A percentile compares a stretch with the other conserved stretches of the same genome.
Evolutionary conservation across 2,113 vertebrate species (phyloP).

Genomic region (Macrotus californicus): DNA sequence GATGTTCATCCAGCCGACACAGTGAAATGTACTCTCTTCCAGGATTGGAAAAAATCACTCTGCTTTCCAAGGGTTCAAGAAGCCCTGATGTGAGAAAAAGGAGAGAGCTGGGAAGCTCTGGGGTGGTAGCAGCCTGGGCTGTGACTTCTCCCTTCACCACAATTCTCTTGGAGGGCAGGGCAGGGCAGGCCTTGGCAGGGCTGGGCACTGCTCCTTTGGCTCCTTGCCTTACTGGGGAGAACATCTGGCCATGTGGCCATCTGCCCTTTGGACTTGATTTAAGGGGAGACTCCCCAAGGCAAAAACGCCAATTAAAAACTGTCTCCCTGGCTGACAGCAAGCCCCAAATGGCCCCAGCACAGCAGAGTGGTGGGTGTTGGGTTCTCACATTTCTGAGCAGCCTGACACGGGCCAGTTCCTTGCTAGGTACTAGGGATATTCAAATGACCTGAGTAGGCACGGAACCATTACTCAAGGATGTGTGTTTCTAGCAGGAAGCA

Average conservation of each 20-base stretch:
- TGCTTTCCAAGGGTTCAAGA: not conserved
- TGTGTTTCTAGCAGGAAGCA: not conserved
- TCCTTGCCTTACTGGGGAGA: not conserved
- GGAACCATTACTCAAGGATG: slow-evolving; percentile 12
- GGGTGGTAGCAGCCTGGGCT: rapidly evolving
- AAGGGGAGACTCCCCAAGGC: not conserved
- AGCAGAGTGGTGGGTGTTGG: not conserved
- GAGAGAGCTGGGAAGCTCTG: not conserved
- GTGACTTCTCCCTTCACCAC: rapidly evolving
- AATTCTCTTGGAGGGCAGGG: not conserved
- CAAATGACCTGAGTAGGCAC: not conserved
- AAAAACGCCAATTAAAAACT: not conserved
- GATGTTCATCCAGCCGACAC: not conserved
- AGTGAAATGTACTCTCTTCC: not conserved
- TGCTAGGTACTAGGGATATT: not conserved
- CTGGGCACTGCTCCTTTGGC: not conserved
- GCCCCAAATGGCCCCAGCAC: not conserved
- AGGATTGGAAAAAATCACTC: not conserved
- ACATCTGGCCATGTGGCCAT: not conserved
- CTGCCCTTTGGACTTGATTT: not conserved
- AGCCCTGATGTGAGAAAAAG: not conserved
- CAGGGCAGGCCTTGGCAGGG: not conserved
- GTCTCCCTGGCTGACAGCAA: not conserved
- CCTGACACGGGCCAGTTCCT: not conserved
- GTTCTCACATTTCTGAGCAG: not conserved